Evolutionary conservation across 2,113 vertebrate genomes (phyloP).

Genomic region (Dinomys branickii): DNA sequence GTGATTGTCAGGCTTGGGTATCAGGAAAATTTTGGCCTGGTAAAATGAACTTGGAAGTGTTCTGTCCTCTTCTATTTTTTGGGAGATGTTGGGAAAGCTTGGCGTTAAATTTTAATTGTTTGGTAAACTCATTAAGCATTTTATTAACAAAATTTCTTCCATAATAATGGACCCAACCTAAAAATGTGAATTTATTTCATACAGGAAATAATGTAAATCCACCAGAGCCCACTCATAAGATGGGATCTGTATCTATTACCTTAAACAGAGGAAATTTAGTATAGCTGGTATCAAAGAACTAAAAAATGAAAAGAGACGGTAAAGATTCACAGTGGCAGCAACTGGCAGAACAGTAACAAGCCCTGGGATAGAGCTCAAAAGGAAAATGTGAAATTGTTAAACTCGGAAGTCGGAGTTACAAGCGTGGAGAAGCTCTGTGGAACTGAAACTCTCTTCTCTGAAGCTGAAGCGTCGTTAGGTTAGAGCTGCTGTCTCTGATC

Average conservation of each 20-base stretch:
- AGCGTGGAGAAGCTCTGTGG: accelerated
- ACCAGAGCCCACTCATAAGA: neutral
- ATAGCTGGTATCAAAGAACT: neutral
- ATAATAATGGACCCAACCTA: neutral
- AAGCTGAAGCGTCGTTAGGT: neutral
- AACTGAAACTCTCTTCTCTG: accelerated
- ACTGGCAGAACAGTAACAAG: neutral
- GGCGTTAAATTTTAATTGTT: neutral
- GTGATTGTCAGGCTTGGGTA: neutral
- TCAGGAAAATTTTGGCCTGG: neutral
- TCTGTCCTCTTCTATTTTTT: neutral
- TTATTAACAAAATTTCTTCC: neutral
- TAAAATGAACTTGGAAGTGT: neutral
- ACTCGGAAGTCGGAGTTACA: neutral
- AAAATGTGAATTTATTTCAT: neutral
- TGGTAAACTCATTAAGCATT: neutral
- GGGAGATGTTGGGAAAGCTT: neutral
- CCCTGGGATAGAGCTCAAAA: no score
- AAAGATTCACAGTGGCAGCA: neutral
- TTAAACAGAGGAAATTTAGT: neutral
- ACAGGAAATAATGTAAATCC: neutral
- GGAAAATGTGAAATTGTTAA: neutral
- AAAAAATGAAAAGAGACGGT: neutral
- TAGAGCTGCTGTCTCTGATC: no score
- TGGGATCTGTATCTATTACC: neutral